These are phyloP conservation scores for Melanogrammus aeglefinus DNA, from an alignment of 2,797 vertebrate genomes.

Conservation along the genomic window DNA sequence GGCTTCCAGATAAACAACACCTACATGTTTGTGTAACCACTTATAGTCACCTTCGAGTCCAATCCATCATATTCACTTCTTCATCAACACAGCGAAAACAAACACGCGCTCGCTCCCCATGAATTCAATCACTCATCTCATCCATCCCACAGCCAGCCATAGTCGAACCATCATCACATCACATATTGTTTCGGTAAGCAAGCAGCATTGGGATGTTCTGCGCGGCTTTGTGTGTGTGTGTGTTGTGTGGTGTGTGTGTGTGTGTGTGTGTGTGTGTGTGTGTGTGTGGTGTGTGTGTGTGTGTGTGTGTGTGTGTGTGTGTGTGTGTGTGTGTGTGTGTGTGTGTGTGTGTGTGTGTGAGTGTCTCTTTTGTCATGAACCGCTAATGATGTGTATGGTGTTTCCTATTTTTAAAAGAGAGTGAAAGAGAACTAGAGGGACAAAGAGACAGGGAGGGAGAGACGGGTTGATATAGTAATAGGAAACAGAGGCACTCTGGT, in stretches of 20 bases:
- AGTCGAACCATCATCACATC: constrained; percentile 39
- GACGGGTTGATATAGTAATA: too few species aligned
- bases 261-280: constrained; percentile 15
- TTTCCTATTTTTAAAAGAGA: background rate
- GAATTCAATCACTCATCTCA: constrained; percentile 11
- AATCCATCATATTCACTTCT: background rate
- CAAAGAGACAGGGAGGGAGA: too few species aligned
- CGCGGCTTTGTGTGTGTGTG: constrained; percentile 17
- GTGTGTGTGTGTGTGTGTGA: background rate
- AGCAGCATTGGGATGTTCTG: background rate
- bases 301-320: constrained; percentile 19
- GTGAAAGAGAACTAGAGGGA: background rate
- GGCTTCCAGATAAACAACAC: background rate
- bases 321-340: constrained; percentile 2
- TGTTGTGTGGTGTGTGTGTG: constrained; percentile 17
- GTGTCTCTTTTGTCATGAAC: background rate
- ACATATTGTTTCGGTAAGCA: constrained; percentile 38
- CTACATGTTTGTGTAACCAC: background rate
- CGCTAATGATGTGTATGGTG: background rate
- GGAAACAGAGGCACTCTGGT: background rate
- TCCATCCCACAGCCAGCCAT: constrained; percentile 16
- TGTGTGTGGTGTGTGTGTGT: constrained; percentile 5
- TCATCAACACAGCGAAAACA: background rate
- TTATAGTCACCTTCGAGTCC: background rate
- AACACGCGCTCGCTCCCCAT: background rate